These are phyloP conservation scores for Papilio gigon DNA, from an alignment of 2,888 invertebrate genomes.

Conservation along the genomic window DNA sequence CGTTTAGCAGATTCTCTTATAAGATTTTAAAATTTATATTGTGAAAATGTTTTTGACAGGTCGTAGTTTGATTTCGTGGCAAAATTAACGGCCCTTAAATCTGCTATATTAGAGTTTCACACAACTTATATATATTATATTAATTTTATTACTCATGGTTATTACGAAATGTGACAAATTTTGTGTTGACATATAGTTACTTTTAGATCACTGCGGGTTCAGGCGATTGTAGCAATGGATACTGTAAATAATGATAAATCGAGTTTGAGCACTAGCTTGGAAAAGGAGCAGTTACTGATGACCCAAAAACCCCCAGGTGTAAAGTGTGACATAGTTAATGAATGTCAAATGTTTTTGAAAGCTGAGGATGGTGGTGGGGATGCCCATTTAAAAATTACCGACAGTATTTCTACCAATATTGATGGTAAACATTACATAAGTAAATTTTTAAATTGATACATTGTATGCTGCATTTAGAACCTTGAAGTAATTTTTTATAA, in stretches of 20 bases:
- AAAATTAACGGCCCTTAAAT: not conserved
- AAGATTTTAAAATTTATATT: not conserved
- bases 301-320: constrained; percentile 57
- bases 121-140: not conserved
- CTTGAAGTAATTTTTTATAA: constrained; percentile 1
- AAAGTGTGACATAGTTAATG: constrained; percentile 72
- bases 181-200: not conserved
- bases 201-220: constrained; percentile 33
- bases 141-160: too few species aligned
- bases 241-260: constrained; percentile 44
- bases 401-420: constrained; percentile 51
- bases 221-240: constrained; percentile 46
- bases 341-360: constrained; percentile 72
- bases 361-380: constrained; percentile 77
- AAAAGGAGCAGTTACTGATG: constrained; percentile 57
- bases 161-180: too few species aligned
- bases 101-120: not conserved
- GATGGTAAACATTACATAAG: constrained; percentile 48
- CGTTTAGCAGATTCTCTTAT: not conserved
- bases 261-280: constrained; percentile 43
- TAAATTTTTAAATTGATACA: not conserved
- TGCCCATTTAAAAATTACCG: constrained; percentile 56
- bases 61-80: constrained; percentile 19
- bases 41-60: constrained; percentile 19
- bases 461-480: not conserved